Evolutionary conservation across 2,888 invertebrate genomes (phyloP), one percentile per base, ranked within the genome.

Genomic region (Furcula furcula): DNA sequence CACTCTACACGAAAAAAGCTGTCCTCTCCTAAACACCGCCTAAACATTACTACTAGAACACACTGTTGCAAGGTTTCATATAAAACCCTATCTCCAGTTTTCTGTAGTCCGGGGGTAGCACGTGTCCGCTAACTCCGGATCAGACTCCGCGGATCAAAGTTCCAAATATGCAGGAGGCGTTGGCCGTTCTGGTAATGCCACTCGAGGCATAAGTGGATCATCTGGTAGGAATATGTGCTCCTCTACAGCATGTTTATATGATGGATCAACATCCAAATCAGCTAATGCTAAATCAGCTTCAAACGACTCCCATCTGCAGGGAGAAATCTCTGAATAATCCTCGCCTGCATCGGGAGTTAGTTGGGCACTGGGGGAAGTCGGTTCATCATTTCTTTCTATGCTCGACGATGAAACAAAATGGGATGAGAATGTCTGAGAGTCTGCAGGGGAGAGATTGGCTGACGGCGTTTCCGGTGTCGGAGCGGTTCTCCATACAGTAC

Each of bases 401-500:
- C 89, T 89, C 3, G 85, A 86, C 1, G 87, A 75, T 1, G 89
- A 90, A 4, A 92, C 91, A 60, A 92, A 92, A 67, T 91, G 91
- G 23, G 91, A 92, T 22, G 92, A 92, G 55, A 92, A 92, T 5
- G 91, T 90, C 67, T 92, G 92, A 2, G 91, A 91, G 54, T 89
- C 89, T 28, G 81, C 89, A 46, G 91, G 75, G 13, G 90, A 91
- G 9, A 93, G 87, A 65, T 93, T 93, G 9, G 93, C 92, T 27
- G 92, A 91, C 12, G 93, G 93, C 2, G 93, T 93, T 55, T 93
- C 93, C 5, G 93, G 93, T 3, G 93, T 93, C 0, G 81, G 80
- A 11, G 84, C 87, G 1, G 83, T 86, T 67, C 74, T 78, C 88
- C 86, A 86, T 7, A 86, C 76, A 0, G 81, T 72, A 42, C 86